Evolutionary conservation across 2,888 invertebrate genomes (phyloP), one percentile per base, ranked within the genome.

Genomic region (Archaeoteleia sp.): DNA sequence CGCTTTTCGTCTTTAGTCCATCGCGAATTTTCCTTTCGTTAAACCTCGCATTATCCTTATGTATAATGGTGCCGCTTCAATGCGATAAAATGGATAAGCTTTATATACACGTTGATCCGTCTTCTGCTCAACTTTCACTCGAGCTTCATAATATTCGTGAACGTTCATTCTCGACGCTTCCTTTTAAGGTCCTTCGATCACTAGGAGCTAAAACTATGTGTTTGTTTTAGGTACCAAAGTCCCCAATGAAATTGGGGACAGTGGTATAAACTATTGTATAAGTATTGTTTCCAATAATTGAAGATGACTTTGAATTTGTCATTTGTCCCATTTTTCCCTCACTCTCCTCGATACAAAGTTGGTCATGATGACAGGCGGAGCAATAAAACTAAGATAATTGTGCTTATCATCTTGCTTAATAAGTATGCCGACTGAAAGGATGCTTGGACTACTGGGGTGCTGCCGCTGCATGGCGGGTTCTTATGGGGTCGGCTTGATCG

Each of bases 401-500:
- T 72, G 71, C 70, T 68, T 75, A 76, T 78, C 78, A 75, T 75
- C 73, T 75, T 51, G 67, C 57, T 74, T 74, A 75, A 78, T 77
- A 73, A 77, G 66, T 42, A 48, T 34, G 42, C 42, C 25, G 40
- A 35, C 29, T 62, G 57, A 53, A 39, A 46, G 57, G 60, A 63
- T 53, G 67, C 57, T 15, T 27, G 54, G 67, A 39, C 40, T 32
- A 13, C 37, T 61, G 42, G 39, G 45, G 60, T 35, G 45, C 67
- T 58, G 72, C 55, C 66, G 54, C n/a, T n/a, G n/a, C n/a, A n/a
- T 57, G 49, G 40, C 72, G 67, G 58, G 67, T 73, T 77, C 76
- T 72, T 76, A 14, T 32, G 48, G 78, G 78, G 77, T 73, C 72
- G 72, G 77, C 70, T 78, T 70, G 70, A 69, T 61, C 72, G 72